Percentiles rank a stretch among this genome's conserved stretches.
These are phyloP conservation scores for Cetonia aurata DNA, from an alignment of 2,888 invertebrate genomes.

Conservation along the genomic window DNA sequence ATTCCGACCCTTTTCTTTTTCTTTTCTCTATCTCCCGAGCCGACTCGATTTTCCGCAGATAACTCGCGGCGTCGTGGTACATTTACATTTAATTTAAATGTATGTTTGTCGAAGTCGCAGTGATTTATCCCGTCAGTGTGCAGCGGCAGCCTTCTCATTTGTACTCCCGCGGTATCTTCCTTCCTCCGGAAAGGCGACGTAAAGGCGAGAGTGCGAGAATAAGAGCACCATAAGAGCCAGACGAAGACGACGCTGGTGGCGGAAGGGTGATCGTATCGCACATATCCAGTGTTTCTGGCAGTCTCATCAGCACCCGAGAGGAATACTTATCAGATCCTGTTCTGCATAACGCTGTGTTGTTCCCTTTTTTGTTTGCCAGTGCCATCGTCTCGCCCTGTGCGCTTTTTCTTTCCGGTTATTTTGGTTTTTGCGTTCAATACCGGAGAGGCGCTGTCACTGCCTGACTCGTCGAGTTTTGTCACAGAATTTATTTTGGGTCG, in stretches of 20 bases:
- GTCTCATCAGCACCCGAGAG: constrained; percentile 55
- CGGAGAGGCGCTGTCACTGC: background rate
- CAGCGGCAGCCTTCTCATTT: constrained; percentile 14
- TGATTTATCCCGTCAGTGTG: constrained; percentile 14
- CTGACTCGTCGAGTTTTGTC: constrained; percentile 8
- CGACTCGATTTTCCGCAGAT: constrained; percentile 21
- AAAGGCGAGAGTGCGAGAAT: no score
- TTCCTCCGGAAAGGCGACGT: background rate
- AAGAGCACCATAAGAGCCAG: background rate
- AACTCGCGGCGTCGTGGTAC: constrained; percentile 1
- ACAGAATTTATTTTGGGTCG: constrained; percentile 10
- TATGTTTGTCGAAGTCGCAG: constrained; percentile 27
- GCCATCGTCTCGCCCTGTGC: background rate
- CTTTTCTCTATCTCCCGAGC: background rate
- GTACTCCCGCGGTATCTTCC: constrained; percentile 4
- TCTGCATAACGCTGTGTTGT: constrained; percentile 55
- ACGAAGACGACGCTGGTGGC: background rate
- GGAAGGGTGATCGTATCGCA: constrained; percentile 33
- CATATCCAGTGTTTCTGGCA: constrained; percentile 50
- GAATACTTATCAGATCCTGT: constrained; percentile 60
- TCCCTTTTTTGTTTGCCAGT: background rate
- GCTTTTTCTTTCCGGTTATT: constrained; percentile 17
- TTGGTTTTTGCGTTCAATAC: constrained; percentile 37
- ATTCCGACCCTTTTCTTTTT: background rate
- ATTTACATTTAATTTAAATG: constrained; percentile 32